phyloP scores from a whole-genome alignment of 2,888 invertebrate species.

The Alviniconcha strummeri region DNA sequence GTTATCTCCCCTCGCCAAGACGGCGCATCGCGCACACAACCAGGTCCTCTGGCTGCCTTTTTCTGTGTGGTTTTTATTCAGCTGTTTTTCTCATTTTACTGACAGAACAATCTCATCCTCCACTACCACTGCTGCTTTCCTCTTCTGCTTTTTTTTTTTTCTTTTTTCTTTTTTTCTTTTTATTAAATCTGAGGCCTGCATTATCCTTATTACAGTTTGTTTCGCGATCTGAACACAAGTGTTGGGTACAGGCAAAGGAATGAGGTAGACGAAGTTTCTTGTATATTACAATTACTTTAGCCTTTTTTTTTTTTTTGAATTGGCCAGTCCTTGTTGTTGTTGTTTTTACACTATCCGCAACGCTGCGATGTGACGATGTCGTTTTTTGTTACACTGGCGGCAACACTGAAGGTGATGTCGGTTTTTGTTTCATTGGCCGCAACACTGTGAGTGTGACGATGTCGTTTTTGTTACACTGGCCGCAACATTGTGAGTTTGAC shows the following conservation, averaged over 20 bases:
- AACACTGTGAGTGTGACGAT: too few species aligned
- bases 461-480: too few species aligned
- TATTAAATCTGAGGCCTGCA: background rate
- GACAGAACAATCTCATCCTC: background rate
- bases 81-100: background rate
- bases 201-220: background rate
- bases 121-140: background rate
- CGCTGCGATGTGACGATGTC: too few species aligned
- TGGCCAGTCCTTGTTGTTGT: too few species aligned
- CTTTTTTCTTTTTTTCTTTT: background rate
- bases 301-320: background rate
- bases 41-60: background rate
- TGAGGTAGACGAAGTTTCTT: background rate
- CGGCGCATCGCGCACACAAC: background rate
- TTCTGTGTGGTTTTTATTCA: background rate
- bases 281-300: background rate
- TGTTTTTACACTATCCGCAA: too few species aligned
- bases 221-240: background rate
- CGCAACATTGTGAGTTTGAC: too few species aligned
- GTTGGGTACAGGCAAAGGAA: too few species aligned
- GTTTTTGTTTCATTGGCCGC: too few species aligned
- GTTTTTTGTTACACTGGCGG: too few species aligned
- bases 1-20: background rate
- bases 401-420: too few species aligned
- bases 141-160: background rate